Base-by-base conservation (phyloP, 2,888 invertebrate species). In the Ennomos erosarius region DNA sequence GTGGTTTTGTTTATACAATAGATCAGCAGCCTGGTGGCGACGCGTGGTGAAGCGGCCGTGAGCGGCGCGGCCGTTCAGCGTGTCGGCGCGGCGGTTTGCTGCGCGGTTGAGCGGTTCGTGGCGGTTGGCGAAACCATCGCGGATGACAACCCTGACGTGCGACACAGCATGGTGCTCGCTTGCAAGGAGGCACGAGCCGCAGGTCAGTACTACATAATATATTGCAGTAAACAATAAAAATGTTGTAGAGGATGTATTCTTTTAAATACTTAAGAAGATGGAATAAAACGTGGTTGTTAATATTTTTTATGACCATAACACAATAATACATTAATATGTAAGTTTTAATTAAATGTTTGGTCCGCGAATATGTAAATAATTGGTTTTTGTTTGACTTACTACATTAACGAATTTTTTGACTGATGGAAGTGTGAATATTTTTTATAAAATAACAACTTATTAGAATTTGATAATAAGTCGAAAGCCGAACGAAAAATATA, bases 41-140 rank as follows among this genome's bases (percentile, higher is more conserved):
- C 96, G 78, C 93, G 95, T 68, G 94, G 94, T 73, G 96, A 95
- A 85, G 94, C 87, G 87, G 93, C 88, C 85, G 90, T 93, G 85
- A 94, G 87, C 73, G 93, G 93, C 68, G 93, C 94, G 64, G 96
- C 96, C 65, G 96, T 98, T 78, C 96, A 97, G 67, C 95, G 98
- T 67, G 98, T 99, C 59, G 99, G 99, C 37, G 98, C 98, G 81
- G 97, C 98, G 46, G 98, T 99, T 66, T 98, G 98, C 90, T 95
- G 98, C 81, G 99, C 99, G 52, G 98, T 99, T 61, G 99, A 99
- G 84, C 94, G 99, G 74, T 99, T 99, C 93, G 99, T 99, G 73
- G 97, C 98, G 43, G 99, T 99, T 68, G 99, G 99, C 43, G 99
- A 99, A 92, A 97, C 98, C 76, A 99, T 99, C 82, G 99, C 99